phyloP scores from a whole-genome alignment of 2,888 invertebrate species.

The Eupithecia insigniata region DNA sequence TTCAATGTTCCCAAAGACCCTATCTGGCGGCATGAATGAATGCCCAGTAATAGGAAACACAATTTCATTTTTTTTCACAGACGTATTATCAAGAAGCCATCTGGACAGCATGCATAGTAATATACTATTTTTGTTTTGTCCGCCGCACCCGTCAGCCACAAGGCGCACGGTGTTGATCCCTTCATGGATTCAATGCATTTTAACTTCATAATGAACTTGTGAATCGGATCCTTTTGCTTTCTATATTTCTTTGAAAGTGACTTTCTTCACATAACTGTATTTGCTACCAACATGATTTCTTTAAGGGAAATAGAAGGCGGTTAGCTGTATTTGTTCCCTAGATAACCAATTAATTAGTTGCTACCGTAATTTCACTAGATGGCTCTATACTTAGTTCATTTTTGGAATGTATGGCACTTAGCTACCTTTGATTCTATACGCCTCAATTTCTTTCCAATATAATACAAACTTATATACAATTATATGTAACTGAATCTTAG shows the following conservation, averaged over 20 bases:
- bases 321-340: neutral
- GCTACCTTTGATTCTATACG: no score
- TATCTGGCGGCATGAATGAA: constrained; percentile 29
- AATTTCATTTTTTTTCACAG: neutral
- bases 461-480: no score
- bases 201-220: no score
- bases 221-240: no score
- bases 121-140: constrained; percentile 42
- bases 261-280: neutral
- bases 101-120: constrained; percentile 29
- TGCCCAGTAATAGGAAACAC: constrained; percentile 3
- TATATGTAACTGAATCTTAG: no score
- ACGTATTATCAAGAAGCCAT: constrained; percentile 15
- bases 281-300: neutral
- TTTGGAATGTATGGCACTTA: no score
- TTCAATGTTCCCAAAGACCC: constrained; percentile 31
- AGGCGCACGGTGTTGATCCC: constrained; percentile 30
- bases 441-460: neutral
- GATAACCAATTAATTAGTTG: no score
- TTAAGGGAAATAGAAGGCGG: neutral
- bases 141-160: constrained; percentile 39
- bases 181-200: neutral
- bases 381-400: no score
- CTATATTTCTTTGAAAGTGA: neutral
- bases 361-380: no score